Conservation (phyloP, 2,888 invertebrate genomes). For the Palloptera scutellata region DNA sequence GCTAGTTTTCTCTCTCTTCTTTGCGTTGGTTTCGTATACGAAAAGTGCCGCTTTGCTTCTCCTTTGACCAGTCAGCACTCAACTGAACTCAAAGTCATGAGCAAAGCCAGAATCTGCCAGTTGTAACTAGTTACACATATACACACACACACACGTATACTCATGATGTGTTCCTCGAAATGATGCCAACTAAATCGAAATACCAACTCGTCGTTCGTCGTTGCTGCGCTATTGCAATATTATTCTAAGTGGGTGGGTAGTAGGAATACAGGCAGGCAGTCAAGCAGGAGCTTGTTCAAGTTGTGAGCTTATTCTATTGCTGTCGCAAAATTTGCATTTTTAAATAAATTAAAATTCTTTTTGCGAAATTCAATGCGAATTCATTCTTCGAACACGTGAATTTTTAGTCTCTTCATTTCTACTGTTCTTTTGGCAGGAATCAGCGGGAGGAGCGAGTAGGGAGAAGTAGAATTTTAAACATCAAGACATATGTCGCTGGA, state of each 20-base stretch:
- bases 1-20: conserved; percentile 2
- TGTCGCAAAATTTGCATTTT: conserved; percentile 25
- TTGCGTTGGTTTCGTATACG: not conserved
- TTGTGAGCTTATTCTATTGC: not conserved
- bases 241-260: not conserved
- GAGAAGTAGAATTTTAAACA: not conserved
- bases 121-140: not conserved
- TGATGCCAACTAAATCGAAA: conserved; percentile 25
- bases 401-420: too few species aligned
- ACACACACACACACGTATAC: conserved; percentile 3
- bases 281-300: not conserved
- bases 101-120: conserved; percentile 19
- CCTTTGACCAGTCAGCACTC: not conserved
- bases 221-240: not conserved
- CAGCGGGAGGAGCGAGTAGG: too few species aligned
- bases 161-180: not conserved
- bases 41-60: not conserved
- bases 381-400: not conserved
- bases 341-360: conserved; percentile 27
- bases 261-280: too few species aligned
- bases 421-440: too few species aligned
- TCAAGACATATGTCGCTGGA: not conserved
- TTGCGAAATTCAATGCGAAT: conserved; percentile 18
- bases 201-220: conserved; percentile 5
- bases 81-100: conserved; percentile 8